These are phyloP conservation scores for Pimephales promelas DNA, from an alignment of 2,113 vertebrate species.

Conservation along the genomic window DNA sequence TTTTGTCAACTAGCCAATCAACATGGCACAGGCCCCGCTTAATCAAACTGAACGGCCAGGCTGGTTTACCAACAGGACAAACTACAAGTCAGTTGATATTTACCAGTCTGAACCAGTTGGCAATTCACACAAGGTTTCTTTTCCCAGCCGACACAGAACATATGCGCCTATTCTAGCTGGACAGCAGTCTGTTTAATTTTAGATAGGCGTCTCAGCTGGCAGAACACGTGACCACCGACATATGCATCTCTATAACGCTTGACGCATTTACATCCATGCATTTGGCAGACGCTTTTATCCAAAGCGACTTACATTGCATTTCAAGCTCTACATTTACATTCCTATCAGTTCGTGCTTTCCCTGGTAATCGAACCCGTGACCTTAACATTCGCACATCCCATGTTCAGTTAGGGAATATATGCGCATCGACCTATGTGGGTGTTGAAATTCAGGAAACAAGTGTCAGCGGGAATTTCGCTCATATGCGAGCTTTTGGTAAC, in stretches of 20 bases:
- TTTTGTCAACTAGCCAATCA: too few relatives aligned
- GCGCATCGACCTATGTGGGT: neutral
- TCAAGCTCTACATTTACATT: too few relatives aligned
- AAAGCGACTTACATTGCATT: too few relatives aligned
- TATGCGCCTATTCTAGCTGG: neutral
- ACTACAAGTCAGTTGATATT: neutral
- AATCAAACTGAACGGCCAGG: neutral
- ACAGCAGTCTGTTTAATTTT: neutral
- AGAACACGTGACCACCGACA: neutral
- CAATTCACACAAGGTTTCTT: neutral
- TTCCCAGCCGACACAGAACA: neutral
- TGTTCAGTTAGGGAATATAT: neutral
- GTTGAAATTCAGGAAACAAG: neutral
- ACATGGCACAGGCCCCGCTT: neutral
- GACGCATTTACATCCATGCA: neutral
- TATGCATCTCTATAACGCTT: neutral
- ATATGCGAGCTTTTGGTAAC: neutral
- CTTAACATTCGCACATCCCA: neutral
- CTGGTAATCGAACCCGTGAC: too few relatives aligned
- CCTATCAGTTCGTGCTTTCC: too few relatives aligned
- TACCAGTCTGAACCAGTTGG: neutral
- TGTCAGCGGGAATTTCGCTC: neutral
- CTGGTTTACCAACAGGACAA: neutral
- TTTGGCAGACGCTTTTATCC: too few relatives aligned
- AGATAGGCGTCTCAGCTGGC: neutral